These are phyloP conservation scores for Himantopus leucocephalus DNA, from an alignment of 2,113 vertebrate species.

Conservation along the genomic window DNA sequence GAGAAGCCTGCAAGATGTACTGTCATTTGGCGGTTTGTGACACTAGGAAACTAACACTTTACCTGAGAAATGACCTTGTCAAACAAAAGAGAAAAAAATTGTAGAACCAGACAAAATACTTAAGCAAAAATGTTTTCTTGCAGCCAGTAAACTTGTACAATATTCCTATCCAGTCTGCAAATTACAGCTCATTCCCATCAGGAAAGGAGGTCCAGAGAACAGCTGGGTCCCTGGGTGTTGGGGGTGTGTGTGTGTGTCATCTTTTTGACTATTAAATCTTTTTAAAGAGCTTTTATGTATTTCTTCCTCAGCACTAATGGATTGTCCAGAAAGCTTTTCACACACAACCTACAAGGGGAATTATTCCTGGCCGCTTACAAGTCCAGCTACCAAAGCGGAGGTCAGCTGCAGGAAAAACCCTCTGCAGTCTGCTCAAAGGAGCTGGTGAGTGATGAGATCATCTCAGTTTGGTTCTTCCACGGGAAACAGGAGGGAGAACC, in stretches of 20 bases:
- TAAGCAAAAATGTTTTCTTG: not conserved
- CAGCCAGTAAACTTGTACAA: not conserved
- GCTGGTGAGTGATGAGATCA: conserved; percentile 74
- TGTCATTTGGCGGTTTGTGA: not conserved
- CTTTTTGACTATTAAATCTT: not conserved
- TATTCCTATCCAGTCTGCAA: not conserved
- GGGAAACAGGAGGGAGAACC: not conserved
- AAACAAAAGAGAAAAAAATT: not conserved
- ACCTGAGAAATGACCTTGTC: not conserved
- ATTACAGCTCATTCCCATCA: not conserved
- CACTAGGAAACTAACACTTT: not conserved
- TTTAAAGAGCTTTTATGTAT: not conserved
- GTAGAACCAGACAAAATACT: not conserved
- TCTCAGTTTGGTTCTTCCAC: not conserved
- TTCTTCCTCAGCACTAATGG: conserved; percentile 66
- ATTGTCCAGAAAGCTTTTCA: conserved; percentile 64
- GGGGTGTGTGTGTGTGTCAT: not conserved
- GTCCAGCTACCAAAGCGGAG: conserved; percentile 48
- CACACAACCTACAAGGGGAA: conserved; percentile 72
- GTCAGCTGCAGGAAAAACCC: conserved; percentile 74
- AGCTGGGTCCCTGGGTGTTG: not conserved
- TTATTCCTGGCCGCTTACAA: conserved; percentile 78
- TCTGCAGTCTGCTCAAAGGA: conserved; percentile 61
- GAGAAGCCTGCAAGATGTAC: not conserved
- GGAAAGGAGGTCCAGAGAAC: not conserved